phyloP scores from a whole-genome alignment of 2,888 invertebrate genomes.

The Pristionchus mayeri region DNA sequence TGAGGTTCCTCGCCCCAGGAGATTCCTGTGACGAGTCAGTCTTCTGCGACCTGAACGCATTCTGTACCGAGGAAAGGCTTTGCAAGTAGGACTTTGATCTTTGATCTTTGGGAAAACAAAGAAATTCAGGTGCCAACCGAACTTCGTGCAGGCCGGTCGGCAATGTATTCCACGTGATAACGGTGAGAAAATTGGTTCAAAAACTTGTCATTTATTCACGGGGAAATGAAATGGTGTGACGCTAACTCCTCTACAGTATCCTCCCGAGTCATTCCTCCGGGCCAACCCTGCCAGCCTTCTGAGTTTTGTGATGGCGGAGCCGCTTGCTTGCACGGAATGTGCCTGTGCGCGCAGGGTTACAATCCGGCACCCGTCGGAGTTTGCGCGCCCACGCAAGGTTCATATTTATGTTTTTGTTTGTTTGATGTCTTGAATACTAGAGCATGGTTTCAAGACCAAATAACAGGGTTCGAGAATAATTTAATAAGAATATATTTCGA shows the following conservation, averaged over 20 bases:
- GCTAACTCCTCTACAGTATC: constrained; percentile 58
- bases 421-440: no score
- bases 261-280: constrained; percentile 66
- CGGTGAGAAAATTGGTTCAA: constrained; percentile 14
- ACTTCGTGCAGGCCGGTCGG: constrained; percentile 34
- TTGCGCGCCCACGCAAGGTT: constrained; percentile 26
- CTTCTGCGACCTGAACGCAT: constrained; percentile 28
- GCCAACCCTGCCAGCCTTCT: constrained; percentile 59
- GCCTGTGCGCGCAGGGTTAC: constrained; percentile 56
- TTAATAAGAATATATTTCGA: neutral
- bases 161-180: constrained; percentile 48
- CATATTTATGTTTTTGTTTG: neutral
- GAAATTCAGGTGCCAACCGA: neutral
- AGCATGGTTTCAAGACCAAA: no score
- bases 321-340: constrained; percentile 59
- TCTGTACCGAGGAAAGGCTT: constrained; percentile 44
- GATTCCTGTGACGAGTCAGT: constrained; percentile 48
- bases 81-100: constrained; percentile 33
- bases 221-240: neutral
- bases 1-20: constrained; percentile 33
- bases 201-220: no score
- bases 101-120: neutral
- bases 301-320: constrained; percentile 74
- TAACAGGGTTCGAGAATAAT: neutral
- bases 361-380: constrained; percentile 39